These are phyloP conservation scores for Cuculus canorus DNA, from an alignment of 2,797 vertebrate species.

Conservation along the genomic window DNA sequence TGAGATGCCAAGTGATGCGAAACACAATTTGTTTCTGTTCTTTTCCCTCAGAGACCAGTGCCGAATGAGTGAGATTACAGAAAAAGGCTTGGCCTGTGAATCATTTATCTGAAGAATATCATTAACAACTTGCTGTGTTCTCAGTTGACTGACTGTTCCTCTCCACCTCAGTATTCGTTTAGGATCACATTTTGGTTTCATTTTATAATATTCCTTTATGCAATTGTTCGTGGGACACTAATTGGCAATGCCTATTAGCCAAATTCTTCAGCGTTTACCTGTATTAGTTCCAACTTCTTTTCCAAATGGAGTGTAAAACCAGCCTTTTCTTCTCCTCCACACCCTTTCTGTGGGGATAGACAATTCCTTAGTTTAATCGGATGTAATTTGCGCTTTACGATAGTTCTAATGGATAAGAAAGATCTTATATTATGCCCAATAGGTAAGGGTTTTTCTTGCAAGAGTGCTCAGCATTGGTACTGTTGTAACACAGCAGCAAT, in stretches of 20 bases:
- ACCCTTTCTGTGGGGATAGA: background rate
- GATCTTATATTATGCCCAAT: background rate
- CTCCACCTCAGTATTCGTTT: background rate
- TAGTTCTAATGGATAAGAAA: background rate
- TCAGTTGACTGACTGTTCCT: background rate
- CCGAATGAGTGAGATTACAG: background rate
- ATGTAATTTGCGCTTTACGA: background rate
- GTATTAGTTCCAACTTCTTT: background rate
- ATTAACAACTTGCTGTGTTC: constrained; percentile 17
- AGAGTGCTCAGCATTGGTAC: background rate
- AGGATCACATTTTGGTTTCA: background rate
- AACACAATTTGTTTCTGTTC: constrained; percentile 3
- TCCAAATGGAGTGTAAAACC: background rate
- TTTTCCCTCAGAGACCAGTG: background rate
- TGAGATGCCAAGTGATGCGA: background rate
- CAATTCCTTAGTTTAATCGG: background rate
- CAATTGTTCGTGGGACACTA: background rate
- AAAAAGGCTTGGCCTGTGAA: background rate
- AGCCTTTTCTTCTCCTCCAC: background rate
- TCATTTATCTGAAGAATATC: constrained; percentile 14
- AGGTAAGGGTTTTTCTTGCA: background rate
- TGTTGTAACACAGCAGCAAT: background rate
- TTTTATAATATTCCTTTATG: background rate
- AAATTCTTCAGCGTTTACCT: background rate
- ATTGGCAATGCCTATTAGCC: background rate